These are phyloP conservation scores for Neelides sp. DNA, from an alignment of 1,140 invertebrate genomes.

Conservation along the genomic window DNA sequence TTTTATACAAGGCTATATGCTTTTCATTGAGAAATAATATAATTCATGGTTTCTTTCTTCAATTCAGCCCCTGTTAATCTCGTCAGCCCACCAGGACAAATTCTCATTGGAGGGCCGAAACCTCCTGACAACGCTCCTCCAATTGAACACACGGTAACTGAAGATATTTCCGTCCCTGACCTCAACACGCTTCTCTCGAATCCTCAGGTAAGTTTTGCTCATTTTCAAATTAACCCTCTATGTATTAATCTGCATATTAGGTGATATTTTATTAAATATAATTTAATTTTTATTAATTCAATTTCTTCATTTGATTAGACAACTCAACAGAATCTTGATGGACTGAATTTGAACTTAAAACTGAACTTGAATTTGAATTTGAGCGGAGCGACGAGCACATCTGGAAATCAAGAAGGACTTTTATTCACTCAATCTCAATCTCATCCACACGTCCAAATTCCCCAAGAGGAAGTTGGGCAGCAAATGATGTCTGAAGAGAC, in stretches of 20 bases:
- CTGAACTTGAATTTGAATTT: conserved; percentile 28
- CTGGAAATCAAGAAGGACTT: too few species aligned
- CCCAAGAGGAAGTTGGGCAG: too few species aligned
- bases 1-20: too few species aligned
- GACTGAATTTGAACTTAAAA: conserved; percentile 21
- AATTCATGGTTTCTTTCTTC: too few species aligned
- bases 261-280: too few species aligned
- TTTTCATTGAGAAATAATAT: too few species aligned
- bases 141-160: too few species aligned
- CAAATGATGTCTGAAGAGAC: neutral
- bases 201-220: conserved; percentile 1
- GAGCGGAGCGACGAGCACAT: conserved; percentile 5
- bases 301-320: neutral
- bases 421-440: too few species aligned
- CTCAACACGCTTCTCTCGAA: neutral
- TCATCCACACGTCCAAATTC: too few species aligned
- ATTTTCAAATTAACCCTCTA: too few species aligned
- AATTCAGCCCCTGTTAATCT: too few species aligned
- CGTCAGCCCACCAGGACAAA: neutral
- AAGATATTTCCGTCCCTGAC: conserved; percentile 7
- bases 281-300: conserved; percentile 4
- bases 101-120: neutral
- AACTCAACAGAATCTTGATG: conserved; percentile 12
- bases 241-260: too few species aligned
- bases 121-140: conserved; percentile 8